Conservation (phyloP, 2,888 invertebrate species). For the Coelinius sp. region DNA sequence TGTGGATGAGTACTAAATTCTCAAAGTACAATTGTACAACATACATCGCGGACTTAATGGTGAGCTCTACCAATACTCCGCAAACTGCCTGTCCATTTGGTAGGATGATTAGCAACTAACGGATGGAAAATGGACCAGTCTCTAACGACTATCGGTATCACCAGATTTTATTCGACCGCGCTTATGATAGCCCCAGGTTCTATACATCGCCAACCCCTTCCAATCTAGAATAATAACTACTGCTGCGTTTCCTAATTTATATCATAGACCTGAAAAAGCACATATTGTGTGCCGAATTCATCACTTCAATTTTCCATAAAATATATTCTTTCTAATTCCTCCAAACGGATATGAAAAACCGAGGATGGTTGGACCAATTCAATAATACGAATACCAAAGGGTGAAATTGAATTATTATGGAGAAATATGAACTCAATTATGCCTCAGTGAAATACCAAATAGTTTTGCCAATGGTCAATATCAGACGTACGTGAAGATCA, state of each 20-base stretch:
- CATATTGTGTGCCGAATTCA: not conserved
- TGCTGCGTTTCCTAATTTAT: not conserved
- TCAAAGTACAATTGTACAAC: conserved; percentile 22
- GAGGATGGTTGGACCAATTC: not conserved
- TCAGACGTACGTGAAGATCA: conserved; percentile 1
- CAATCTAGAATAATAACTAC: not conserved
- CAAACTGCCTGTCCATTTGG: conserved; percentile 61
- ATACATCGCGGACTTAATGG: conserved; percentile 55
- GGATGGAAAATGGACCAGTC: conserved; percentile 45
- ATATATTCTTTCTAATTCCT: not conserved
- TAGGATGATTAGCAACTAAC: conserved; percentile 60
- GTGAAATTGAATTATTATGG: conserved; percentile 65
- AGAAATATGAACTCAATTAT: conserved; percentile 56
- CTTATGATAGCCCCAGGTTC: not conserved
- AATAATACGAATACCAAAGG: conserved; percentile 28
- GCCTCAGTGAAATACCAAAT: conserved; percentile 53
- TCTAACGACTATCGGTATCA: conserved; percentile 47
- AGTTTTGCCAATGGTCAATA: conserved; percentile 52
- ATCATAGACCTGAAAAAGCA: not conserved
- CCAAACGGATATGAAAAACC: not conserved
- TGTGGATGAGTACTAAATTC: not conserved
- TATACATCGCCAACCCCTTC: not conserved
- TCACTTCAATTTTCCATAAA: not conserved
- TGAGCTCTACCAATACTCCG: conserved; percentile 57
- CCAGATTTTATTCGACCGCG: conserved; percentile 3